These are phyloP conservation scores for Mormyrus proboscirostris DNA, from an alignment of 2,797 vertebrate species.

Conservation along the genomic window DNA sequence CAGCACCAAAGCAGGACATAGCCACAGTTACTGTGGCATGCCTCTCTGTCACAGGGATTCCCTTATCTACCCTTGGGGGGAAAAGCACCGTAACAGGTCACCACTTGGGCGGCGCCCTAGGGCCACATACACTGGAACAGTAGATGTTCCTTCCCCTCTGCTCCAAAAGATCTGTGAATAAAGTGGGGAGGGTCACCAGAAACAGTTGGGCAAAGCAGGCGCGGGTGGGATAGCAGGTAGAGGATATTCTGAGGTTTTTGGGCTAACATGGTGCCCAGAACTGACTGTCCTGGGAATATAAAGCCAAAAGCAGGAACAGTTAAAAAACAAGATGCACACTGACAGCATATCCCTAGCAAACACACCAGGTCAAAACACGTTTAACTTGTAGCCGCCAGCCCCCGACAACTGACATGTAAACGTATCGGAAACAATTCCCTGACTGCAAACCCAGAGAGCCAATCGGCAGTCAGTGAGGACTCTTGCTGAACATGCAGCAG, in stretches of 20 bases:
- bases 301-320: neutral
- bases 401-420: neutral
- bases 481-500: neutral
- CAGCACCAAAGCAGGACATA: neutral
- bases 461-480: neutral
- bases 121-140: neutral
- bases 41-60: neutral
- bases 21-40: neutral
- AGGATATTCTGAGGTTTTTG: neutral
- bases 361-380: neutral
- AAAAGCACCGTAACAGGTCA: constrained; percentile 5
- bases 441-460: neutral
- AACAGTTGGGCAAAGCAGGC: neutral
- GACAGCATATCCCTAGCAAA: neutral
- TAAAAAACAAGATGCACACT: neutral
- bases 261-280: neutral
- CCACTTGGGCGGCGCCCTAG: neutral
- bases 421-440: neutral
- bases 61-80: neutral
- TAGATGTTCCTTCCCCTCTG: neutral
- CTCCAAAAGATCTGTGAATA: neutral
- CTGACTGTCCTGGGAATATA: neutral
- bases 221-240: neutral
- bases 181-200: neutral
- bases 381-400: neutral